These are phyloP conservation scores for Penelope pileata DNA, from an alignment of 2,113 vertebrate genomes.

Conservation along the genomic window DNA sequence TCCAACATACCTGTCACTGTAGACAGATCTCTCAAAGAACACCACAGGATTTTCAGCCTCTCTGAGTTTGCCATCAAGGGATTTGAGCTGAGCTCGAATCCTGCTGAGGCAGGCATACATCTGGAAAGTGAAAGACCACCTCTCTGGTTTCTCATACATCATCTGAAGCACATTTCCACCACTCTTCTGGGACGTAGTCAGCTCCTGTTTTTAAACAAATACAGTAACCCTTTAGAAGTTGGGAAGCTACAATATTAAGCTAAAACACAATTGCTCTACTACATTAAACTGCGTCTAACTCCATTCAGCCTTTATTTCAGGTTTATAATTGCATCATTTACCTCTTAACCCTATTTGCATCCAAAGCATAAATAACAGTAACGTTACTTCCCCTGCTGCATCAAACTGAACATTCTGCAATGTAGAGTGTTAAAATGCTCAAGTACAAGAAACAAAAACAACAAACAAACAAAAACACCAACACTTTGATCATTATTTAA, in stretches of 20 bases:
- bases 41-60: slow-evolving; percentile 83
- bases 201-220: slow-evolving; percentile 77
- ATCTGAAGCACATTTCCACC: slow-evolving; percentile 90
- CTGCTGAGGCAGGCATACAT: slow-evolving; percentile 93
- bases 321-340: background rate
- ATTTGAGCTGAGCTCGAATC: slow-evolving; percentile 85
- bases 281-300: background rate
- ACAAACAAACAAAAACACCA: background rate
- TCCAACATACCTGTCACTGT: slow-evolving; percentile 89
- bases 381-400: accelerated
- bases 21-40: slow-evolving; percentile 93
- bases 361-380: background rate
- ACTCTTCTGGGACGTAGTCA: slow-evolving; percentile 87
- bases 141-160: slow-evolving; percentile 94
- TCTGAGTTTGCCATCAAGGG: slow-evolving; percentile 77
- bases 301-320: background rate
- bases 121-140: slow-evolving; percentile 96
- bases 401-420: background rate
- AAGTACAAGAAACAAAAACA: background rate
- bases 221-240: background rate
- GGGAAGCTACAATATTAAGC: accelerated
- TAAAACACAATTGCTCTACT: background rate
- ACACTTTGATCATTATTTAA: background rate
- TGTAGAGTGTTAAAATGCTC: background rate
- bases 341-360: background rate